These are phyloP conservation scores for Sciurus vulgaris DNA, from an alignment of 2,797 vertebrate species.

Conservation along the genomic window DNA sequence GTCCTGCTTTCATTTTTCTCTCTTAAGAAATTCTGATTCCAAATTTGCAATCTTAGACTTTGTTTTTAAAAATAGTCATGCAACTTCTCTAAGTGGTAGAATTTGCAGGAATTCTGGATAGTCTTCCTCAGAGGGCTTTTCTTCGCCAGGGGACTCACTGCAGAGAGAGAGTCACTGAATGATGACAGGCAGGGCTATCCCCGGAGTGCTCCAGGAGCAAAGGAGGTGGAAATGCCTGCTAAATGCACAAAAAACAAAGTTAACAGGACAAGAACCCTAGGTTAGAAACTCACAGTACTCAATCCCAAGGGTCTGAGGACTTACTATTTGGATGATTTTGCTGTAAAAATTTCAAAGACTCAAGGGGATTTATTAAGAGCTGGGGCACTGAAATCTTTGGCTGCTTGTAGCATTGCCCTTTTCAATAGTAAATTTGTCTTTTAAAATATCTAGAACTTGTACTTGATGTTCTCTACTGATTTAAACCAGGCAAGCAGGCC, in stretches of 20 bases:
- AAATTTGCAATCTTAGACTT: conserved; percentile 34
- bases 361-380: conserved; percentile 64
- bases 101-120: conserved; percentile 16
- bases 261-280: background rate
- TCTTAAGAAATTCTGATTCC: conserved; percentile 32
- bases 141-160: background rate
- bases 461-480: conserved; percentile 75
- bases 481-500: conserved; percentile 47
- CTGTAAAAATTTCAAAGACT: conserved; percentile 65
- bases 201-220: background rate
- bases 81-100: conserved; percentile 22
- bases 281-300: background rate
- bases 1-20: background rate
- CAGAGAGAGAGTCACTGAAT: background rate
- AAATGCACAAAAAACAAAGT: background rate
- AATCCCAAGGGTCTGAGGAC: background rate
- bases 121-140: background rate
- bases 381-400: conserved; percentile 32
- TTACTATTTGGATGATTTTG: conserved; percentile 57
- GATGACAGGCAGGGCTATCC: background rate
- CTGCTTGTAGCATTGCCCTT: conserved; percentile 43
- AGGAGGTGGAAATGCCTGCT: conserved; percentile 7
- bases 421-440: conserved; percentile 69
- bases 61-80: conserved; percentile 49
- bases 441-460: conserved; percentile 58